Evolutionary conservation across 2,797 vertebrate species (phyloP).

Genomic region (Dallia pectoralis): DNA sequence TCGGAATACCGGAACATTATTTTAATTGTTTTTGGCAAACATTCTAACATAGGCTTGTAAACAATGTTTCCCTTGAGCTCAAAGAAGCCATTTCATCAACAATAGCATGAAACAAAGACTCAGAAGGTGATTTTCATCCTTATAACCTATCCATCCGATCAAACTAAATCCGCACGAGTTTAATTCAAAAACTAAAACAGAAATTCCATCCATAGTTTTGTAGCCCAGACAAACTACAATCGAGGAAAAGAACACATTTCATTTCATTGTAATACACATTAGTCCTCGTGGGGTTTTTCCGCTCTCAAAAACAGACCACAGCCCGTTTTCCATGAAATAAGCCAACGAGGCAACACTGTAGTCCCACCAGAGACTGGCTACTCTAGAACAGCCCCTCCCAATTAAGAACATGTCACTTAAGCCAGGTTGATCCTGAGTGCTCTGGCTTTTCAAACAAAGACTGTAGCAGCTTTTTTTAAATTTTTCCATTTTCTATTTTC

Average conservation of each 20-base stretch:
- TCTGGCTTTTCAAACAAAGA: conserved; percentile 74
- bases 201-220: conserved; percentile 70
- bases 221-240: conserved; percentile 43
- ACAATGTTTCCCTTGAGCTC: conserved; percentile 83
- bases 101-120: conserved; percentile 72
- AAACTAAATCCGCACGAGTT: conserved; percentile 63
- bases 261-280: conserved; percentile 75
- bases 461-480: conserved; percentile 84
- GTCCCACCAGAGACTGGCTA: conserved; percentile 62
- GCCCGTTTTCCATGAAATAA: conserved; percentile 55
- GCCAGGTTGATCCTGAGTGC: conserved; percentile 80
- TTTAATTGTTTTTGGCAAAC: conserved; percentile 79
- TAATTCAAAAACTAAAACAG: conserved; percentile 52
- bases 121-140: conserved; percentile 53
- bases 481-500: conserved; percentile 56
- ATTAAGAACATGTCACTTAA: conserved; percentile 69
- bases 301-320: conserved; percentile 59
- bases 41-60: conserved; percentile 85
- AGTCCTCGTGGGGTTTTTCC: conserved; percentile 70
- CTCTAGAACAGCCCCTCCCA: conserved; percentile 55
- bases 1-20: conserved; percentile 69
- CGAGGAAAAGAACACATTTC: conserved; percentile 69
- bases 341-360: conserved; percentile 68
- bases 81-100: conserved; percentile 69
- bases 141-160: conserved; percentile 66